These are phyloP conservation scores for Heliconius eleuchia DNA, from an alignment of 1,140 invertebrate genomes.

Conservation along the genomic window DNA sequence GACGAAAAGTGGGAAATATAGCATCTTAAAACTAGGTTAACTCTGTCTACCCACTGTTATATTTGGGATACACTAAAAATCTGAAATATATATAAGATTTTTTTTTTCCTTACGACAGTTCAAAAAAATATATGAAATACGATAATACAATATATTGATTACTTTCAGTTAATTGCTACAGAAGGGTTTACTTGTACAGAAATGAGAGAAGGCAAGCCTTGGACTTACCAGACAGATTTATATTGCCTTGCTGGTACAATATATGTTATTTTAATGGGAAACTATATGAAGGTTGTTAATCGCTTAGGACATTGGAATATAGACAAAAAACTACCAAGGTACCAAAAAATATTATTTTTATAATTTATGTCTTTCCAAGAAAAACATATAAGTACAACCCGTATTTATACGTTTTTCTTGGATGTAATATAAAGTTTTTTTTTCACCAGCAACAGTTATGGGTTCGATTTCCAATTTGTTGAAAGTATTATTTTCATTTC, in stretches of 20 bases:
- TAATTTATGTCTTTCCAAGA: background rate
- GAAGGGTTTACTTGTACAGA: constrained; percentile 92
- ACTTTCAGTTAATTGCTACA: constrained; percentile 84
- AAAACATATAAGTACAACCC: too few relatives aligned
- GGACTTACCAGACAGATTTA: constrained; percentile 96
- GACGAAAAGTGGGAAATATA: too few relatives aligned
- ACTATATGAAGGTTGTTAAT: constrained; percentile 92
- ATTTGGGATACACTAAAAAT: too few relatives aligned
- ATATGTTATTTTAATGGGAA: constrained; percentile 92
- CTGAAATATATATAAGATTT: background rate
- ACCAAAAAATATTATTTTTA: constrained; percentile 30
- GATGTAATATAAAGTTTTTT: too few relatives aligned
- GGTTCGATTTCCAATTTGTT: too few relatives aligned
- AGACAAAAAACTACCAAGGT: constrained; percentile 85
- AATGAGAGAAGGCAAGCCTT: constrained; percentile 92
- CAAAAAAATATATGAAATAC: constrained; percentile 9
- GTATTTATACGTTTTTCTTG: too few relatives aligned
- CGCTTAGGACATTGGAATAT: constrained; percentile 85
- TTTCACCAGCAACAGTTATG: too few relatives aligned
- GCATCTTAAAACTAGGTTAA: too few relatives aligned
- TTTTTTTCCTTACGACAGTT: background rate
- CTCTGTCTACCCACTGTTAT: too few relatives aligned
- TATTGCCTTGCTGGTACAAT: constrained; percentile 93
- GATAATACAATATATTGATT: constrained; percentile 20
- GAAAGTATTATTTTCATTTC: too few relatives aligned